Evolutionary conservation across 1,140 invertebrate species (phyloP).

Genomic region (Drosophila sturtevanti): DNA sequence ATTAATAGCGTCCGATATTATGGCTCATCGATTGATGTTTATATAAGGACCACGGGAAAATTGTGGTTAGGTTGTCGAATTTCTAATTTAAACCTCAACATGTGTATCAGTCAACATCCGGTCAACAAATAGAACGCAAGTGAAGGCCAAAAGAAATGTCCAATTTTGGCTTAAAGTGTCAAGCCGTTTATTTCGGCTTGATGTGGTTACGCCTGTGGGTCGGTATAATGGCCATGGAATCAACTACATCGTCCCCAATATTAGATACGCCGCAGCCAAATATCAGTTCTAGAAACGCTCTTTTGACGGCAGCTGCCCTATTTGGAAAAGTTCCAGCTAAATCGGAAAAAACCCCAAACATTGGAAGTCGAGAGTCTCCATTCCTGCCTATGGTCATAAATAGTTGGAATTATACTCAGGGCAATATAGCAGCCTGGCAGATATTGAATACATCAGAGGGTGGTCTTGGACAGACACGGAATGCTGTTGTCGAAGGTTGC

Average conservation of each 20-base stretch:
- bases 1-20: no score
- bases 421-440: constrained; percentile 70
- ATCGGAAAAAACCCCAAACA: not conserved
- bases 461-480: constrained; percentile 80
- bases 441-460: constrained; percentile 53
- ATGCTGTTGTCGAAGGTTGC: constrained; percentile 94
- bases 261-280: not conserved
- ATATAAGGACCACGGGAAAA: constrained; percentile 44
- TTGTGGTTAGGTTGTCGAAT: not conserved
- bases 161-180: not conserved
- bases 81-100: constrained; percentile 65
- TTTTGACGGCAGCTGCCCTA: not conserved
- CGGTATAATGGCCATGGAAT: not conserved
- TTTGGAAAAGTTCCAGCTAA: not conserved
- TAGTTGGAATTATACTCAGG: constrained; percentile 72
- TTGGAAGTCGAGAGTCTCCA: no score
- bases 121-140: not conserved
- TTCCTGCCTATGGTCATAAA: constrained; percentile 77
- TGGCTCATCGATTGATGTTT: not conserved
- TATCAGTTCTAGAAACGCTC: not conserved
- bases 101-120: constrained; percentile 1
- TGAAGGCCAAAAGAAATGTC: not conserved
- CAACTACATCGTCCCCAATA: not conserved
- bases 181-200: not conserved
- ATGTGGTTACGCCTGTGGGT: not conserved